Evolutionary conservation across 2,888 invertebrate genomes (phyloP), one percentile per base, ranked within the genome.

Genomic region (Periphyllus acericola): DNA sequence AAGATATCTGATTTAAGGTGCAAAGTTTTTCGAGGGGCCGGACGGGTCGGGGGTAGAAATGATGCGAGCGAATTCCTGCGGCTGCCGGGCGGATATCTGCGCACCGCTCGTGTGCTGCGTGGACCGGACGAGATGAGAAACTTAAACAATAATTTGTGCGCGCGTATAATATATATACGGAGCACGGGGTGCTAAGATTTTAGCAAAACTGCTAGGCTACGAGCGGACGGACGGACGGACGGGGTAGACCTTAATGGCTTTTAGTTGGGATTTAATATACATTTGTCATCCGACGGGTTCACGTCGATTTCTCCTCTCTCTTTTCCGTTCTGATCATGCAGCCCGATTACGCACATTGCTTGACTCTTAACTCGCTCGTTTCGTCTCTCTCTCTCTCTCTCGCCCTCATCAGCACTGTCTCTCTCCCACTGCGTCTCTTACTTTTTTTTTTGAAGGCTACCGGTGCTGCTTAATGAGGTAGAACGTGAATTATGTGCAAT

Each of bases 51-150:
- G 6, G 79, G 72, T 72, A 32, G 79, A 79, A 80, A 71, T 86
- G 86, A 86, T 86, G 79, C 79, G 85, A 40, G 81, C 81, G 46
- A 87, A 87, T 87, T 87, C 87, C 81, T 81, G 81, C 40, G 80
- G 80, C 86, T 29, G 86, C 80, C 66, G 87, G 40, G 60, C 81
- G 80, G 79, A 87, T 87, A 79, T 86, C 78, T 86, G 66, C 36
- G 17, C 79, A n/a, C 52, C 60, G 32, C 68, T 72, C 86, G 86
- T 34, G 52, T n/a, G 32, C 52, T n/a, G 79, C 29, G 72, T 17
- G 85, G 86, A 86, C 86, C 86, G 86, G 86, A 86, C 86, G 86
- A 81, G 87, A n/a, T n/a, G n/a, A 87, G 87, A 87, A 87, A 87
- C 87, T 87, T 87, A 87, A 87, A 87, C 87, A 87, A 87, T 87